Evolutionary conservation across 64 coral and sea anemone genomes (phyloP).

Genomic region (Cladopsammia gracilis): DNA sequence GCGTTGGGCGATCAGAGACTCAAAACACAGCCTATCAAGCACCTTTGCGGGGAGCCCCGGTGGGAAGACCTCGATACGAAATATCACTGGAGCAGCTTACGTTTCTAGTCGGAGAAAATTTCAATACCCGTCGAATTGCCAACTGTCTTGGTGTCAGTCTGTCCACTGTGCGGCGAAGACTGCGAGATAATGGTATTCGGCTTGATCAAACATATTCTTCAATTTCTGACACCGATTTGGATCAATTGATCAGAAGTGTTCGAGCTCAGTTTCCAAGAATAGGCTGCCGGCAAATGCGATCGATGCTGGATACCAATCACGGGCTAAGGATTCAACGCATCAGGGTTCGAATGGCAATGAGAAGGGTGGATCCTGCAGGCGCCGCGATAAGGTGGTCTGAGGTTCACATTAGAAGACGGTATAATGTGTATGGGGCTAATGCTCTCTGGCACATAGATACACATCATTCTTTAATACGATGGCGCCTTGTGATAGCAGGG

Average conservation of each 20-base stretch:
- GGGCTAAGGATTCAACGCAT: constrained; percentile 60
- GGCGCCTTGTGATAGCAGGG: constrained; percentile 42
- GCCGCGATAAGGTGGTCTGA: constrained; percentile 72
- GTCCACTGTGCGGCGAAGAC: constrained; percentile 39
- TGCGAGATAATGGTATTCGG: constrained; percentile 28
- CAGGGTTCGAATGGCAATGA: constrained; percentile 61
- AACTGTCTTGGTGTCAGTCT: constrained; percentile 63
- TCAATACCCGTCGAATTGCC: constrained; percentile 54
- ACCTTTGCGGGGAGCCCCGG: too few relatives aligned
- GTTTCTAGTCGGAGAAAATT: constrained; percentile 42
- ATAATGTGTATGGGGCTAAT: constrained; percentile 76
- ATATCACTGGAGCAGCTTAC: constrained; percentile 53
- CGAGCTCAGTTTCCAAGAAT: constrained; percentile 56
- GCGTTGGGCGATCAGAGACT: too few relatives aligned
- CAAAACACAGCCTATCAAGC: too few relatives aligned
- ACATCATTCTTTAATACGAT: constrained; percentile 61
- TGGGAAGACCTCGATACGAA: constrained; percentile 37
- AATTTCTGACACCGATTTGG: constrained; percentile 47
- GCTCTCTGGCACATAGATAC: constrained; percentile 82
- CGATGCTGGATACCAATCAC: constrained; percentile 65
- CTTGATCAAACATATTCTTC: constrained; percentile 23
- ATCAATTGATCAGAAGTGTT: background rate
- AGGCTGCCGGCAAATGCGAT: constrained; percentile 71
- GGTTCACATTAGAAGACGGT: constrained; percentile 67
- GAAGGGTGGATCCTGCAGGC: constrained; percentile 66